phyloP scores from a whole-genome alignment of 1,140 invertebrate genomes.

The Myzus persicae region DNA sequence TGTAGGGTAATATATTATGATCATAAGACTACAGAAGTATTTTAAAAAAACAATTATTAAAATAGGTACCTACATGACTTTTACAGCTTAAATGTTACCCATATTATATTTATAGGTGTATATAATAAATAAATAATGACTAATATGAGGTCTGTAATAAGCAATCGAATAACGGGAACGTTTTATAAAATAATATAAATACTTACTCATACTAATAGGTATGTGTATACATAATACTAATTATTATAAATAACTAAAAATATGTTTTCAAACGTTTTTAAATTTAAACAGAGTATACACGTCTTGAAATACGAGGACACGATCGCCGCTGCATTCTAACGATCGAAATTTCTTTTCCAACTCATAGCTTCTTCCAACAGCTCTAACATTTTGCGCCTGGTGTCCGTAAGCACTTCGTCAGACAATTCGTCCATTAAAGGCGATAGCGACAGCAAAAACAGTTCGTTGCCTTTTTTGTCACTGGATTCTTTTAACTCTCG shows the following conservation, averaged over 20 bases:
- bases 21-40: neutral
- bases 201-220: neutral
- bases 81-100: neutral
- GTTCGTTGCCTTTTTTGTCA: constrained; percentile 52
- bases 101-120: too few relatives aligned
- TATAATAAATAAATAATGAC: neutral
- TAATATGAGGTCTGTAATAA: neutral
- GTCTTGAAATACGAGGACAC: too few relatives aligned
- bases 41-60: too few relatives aligned
- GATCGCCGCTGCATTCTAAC: neutral
- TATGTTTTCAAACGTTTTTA: neutral
- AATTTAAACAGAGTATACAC: neutral
- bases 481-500: constrained; percentile 47
- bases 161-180: neutral
- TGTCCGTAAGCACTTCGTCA: constrained; percentile 19
- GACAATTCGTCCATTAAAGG: constrained; percentile 50
- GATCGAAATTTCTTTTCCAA: constrained; percentile 6
- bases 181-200: neutral
- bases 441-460: constrained; percentile 15
- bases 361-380: constrained; percentile 36
- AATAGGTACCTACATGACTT: too few relatives aligned
- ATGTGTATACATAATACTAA: neutral
- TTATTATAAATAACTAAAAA: neutral
- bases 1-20: neutral
- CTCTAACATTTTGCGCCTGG: constrained; percentile 53